Evolutionary conservation across 2,888 invertebrate genomes (phyloP), one percentile per base, ranked within the genome.

Genomic region (Notocelia uddmanniana): DNA sequence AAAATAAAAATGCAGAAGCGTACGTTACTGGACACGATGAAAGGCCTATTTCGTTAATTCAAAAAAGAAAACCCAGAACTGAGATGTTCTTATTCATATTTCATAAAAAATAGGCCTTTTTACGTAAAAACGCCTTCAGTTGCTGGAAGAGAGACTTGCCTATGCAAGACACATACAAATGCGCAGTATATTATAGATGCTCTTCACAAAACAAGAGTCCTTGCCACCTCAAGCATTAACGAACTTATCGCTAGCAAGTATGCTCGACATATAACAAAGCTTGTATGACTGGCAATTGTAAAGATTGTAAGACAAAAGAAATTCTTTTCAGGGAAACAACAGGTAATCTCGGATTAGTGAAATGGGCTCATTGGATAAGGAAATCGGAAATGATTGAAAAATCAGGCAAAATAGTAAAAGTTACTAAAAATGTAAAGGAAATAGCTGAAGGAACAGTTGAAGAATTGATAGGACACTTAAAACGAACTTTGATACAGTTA

Each of bases 391-490:
- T 64, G 19, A 21, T 64, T 31, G 31, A 54, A 64, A 64, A 64
- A 37, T 13, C 19, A 15, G 48, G 48, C 15, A 64, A 64, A 54
- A 50, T 11, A 34, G 26, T 60, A n/a, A 60, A 52, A 45, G 59
- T 59, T 59, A 45, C n/a, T 50, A 63, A 63, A 31, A 63, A 63
- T 13, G 31, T 63, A 26, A 64, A 64, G 9, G 64, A 64, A 64
- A 37, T 34, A n/a, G 15, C 18, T 18, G 62, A 60, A 60, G 41
- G 60, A 18, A 52, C 45, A 41, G 41, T 62, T 3, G 3, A 45
- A 48, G 48, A 41, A 23, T 21, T 62, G 34, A 45, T 34, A 45
- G 15, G 3, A 21, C 6, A 45, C 8, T 23, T 62, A 15, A 19
- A 41, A 21, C 8, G 10, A 21, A 62, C 21, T 10, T 26, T 21